Evolutionary conservation across 2,888 invertebrate genomes (phyloP), one percentile per base, ranked within the genome.

Genomic region (Latrodectus hesperus): DNA sequence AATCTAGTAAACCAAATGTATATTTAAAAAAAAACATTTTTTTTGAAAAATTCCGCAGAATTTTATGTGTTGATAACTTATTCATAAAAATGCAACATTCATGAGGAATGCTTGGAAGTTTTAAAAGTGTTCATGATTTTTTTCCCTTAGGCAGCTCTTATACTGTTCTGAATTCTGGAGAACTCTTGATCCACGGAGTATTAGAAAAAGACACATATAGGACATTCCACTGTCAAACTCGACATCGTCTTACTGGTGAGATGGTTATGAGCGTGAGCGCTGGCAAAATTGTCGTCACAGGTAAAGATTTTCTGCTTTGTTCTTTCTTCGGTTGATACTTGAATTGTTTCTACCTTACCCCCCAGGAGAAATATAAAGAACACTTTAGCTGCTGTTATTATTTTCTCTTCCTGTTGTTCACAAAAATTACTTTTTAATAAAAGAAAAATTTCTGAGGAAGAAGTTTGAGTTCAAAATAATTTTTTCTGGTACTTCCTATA

Each of bases 241-340:
- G 84, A 8, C 89, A 89, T 82, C 67, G 75, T 1, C 78, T 89
- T 17, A 89, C 89, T 12, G 87, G 87, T 14, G 88, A 88, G 51
- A 87, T 84, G 71, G 86, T 87, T 52, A 81, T 84, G 74, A 89
- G 89, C 65, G 88, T 76, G 26, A 84, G 83, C 9, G 84, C 88
- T 9, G 89, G 89, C 53, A 89, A 88, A 70, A 85, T 89, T 38
- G 83, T 89, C 55, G 89, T 89, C 52, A 89, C 89, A 81, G 89
- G 89, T 89, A 72, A 80, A 38, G 38, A 38, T 38, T 38, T 38
- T 38, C 38, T 38, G 38, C 38, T 38, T 38, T 38, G 38, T 60
- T 16, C 26, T 55, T 16, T 26, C 55, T 16, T 53, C 67, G 52
- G 53, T 68, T 78, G 77, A 53, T 78, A 78, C 52, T 78, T 78